Evolutionary conservation across 2,797 vertebrate genomes (phyloP), one percentile per base, ranked within the genome.

Genomic region (Anisognathus igniventris): DNA sequence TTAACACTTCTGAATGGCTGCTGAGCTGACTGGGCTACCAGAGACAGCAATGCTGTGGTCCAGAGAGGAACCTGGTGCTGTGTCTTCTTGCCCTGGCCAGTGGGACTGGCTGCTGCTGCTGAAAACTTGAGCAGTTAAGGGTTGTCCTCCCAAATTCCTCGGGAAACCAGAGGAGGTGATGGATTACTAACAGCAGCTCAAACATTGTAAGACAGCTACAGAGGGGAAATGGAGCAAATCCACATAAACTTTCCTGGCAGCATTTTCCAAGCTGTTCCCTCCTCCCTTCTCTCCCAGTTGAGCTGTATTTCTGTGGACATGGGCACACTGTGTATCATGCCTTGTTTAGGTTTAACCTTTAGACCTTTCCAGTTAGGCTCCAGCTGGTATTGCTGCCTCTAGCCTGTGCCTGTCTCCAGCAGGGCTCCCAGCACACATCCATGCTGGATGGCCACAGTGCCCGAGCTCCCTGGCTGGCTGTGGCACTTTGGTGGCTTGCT

Each of bases 381-480:
- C 73, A 90, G 54, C n/a, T 91, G 89, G 74, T 30, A 16, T 5
- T 9, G 20, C 60, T 35, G 68, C 30, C 50, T 81, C 45, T 58
- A 85, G 85, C 31, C 45, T 0, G 0, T 0, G 21, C 78, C 45
- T 22, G 39, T 53, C 54, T 53, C 57, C 31, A 1, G 31, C 77
- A 40, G 57, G 66, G 58, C 60, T 91, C 5, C 1, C 0, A 0
- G 90, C 60, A 51, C n/a, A 1, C 3, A 5, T 40, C 22, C 1
- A 2, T 28, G 31, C 72, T 12, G 35, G 64, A 50, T 35, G 23
- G 42, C 64, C 0, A 0, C 0, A 0, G 11, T 62, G 40, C 40
- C 66, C 0, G 0, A 48, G 62, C 40, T 89, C 1, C 14, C 62
- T 0, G 31, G 40, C 83, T 5, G 17, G 14, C 87, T 44, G 21